A percentile compares a stretch with the other conserved stretches of the same genome.
These are phyloP conservation scores for Eristalis intricaria DNA, from an alignment of 2,888 invertebrate genomes.

Conservation along the genomic window DNA sequence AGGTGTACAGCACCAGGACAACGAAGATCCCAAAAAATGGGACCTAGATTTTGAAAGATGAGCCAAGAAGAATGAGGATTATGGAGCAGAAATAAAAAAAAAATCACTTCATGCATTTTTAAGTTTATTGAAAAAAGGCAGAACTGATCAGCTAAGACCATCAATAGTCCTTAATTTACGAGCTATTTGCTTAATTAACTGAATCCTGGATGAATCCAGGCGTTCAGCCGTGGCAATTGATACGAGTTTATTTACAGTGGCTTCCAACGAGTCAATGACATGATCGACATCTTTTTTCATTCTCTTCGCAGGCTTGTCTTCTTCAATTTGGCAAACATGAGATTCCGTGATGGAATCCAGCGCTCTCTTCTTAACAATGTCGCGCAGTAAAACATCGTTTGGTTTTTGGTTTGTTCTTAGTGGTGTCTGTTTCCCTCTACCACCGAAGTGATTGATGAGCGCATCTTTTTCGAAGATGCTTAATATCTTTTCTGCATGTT, in stretches of 20 bases:
- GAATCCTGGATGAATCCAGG: background rate
- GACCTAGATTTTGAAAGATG: too few relatives aligned
- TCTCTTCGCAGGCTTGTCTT: slow-evolving; percentile 3
- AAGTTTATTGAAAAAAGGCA: background rate
- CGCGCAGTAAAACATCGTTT: slow-evolving; percentile 2
- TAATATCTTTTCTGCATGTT: slow-evolving; percentile 15
- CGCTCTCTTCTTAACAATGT: background rate
- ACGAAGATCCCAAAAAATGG: too few relatives aligned
- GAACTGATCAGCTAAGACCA: background rate
- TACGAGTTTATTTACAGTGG: slow-evolving; percentile 1
- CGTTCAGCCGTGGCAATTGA: background rate
- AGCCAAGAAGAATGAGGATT: too few relatives aligned
- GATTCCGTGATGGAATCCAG: background rate
- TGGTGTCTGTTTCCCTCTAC: background rate
- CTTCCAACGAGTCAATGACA: slow-evolving; percentile 40
- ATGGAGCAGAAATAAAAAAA: too few relatives aligned
- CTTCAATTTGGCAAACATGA: background rate
- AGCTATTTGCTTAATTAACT: slow-evolving; percentile 16
- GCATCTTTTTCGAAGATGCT: background rate
- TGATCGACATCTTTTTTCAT: background rate
- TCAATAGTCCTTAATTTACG: slow-evolving; percentile 9
- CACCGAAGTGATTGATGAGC: background rate
- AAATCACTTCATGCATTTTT: background rate
- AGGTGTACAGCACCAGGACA: too few relatives aligned
- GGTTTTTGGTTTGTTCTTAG: background rate